Conservation (phyloP, 2,888 invertebrate genomes). For the Latrodectus elegans region DNA sequence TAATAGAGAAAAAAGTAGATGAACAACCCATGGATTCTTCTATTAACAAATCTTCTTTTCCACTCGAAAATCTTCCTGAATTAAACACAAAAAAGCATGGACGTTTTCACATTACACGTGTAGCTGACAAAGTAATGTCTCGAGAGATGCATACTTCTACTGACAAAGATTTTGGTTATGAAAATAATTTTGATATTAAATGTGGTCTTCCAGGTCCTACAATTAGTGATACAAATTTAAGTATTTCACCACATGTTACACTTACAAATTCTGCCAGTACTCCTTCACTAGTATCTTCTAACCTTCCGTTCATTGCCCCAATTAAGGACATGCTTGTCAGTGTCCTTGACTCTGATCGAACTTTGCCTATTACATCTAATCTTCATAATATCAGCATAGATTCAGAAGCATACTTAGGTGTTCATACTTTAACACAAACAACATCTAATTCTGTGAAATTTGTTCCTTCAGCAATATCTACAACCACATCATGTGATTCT, state of each 20-base stretch:
- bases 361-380: too few relatives aligned
- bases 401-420: too few relatives aligned
- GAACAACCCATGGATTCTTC: not conserved
- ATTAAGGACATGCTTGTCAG: too few relatives aligned
- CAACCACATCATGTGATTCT: constrained; percentile 2
- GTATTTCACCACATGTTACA: not conserved
- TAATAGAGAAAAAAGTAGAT: constrained; percentile 31
- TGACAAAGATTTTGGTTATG: constrained; percentile 5
- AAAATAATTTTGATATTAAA: not conserved
- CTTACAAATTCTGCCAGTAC: constrained; percentile 54
- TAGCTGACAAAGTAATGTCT: constrained; percentile 48
- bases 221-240: not conserved
- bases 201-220: constrained; percentile 2
- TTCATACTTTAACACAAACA: too few relatives aligned
- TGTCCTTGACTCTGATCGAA: too few relatives aligned
- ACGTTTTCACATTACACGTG: constrained; percentile 64
- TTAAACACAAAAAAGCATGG: constrained; percentile 58
- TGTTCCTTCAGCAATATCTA: not conserved
- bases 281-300: constrained; percentile 36
- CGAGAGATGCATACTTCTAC: constrained; percentile 6
- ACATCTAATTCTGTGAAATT: too few relatives aligned
- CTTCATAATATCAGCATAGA: too few relatives aligned
- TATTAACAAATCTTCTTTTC: not conserved
- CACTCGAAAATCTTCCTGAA: not conserved
- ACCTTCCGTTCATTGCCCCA: not conserved